A percentile compares a stretch with the other conserved stretches of the same genome.
Evolutionary conservation across 2,888 invertebrate species (phyloP).

Genomic region (Phoenoteleia sp.): DNA sequence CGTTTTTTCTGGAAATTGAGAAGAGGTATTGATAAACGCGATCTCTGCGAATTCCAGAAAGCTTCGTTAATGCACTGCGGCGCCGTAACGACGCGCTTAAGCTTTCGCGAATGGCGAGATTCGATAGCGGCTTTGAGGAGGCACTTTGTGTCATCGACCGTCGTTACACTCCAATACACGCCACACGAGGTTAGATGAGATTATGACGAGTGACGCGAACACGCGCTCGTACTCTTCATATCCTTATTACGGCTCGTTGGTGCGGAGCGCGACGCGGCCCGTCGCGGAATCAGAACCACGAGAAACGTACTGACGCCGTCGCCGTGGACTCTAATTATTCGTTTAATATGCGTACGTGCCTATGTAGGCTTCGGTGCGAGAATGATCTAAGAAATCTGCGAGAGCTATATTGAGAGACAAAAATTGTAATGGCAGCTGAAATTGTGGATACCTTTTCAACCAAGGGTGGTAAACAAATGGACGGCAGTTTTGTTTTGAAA

Average conservation of each 20-base stretch:
- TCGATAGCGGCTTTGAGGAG: conserved; percentile 53
- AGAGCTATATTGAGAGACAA: too few species aligned
- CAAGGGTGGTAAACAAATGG: too few species aligned
- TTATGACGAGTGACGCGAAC: conserved; percentile 54
- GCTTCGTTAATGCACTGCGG: conserved; percentile 50
- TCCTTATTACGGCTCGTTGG: conserved; percentile 28
- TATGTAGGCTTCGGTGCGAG: not conserved
- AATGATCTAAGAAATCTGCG: not conserved
- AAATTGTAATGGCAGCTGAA: too few species aligned
- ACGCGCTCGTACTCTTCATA: conserved; percentile 29
- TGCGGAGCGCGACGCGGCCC: not conserved
- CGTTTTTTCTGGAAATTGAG: not conserved
- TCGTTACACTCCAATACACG: conserved; percentile 52
- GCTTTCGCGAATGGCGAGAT: conserved; percentile 51
- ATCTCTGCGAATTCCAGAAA: conserved; percentile 39
- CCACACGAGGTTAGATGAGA: conserved; percentile 49
- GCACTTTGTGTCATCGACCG: conserved; percentile 64
- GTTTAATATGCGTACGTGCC: not conserved
- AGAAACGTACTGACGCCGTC: not conserved
- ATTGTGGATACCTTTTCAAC: too few species aligned
- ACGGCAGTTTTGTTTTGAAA: too few species aligned
- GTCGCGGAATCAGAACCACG: conserved; percentile 17
- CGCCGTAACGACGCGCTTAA: conserved; percentile 53
- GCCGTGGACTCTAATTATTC: not conserved
- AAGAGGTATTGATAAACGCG: conserved; percentile 25